A percentile compares a stretch with the other conserved stretches of the same genome.
Evolutionary conservation across 2,797 vertebrate genomes (phyloP).

Genomic region (Sebastolobus alascanus): DNA sequence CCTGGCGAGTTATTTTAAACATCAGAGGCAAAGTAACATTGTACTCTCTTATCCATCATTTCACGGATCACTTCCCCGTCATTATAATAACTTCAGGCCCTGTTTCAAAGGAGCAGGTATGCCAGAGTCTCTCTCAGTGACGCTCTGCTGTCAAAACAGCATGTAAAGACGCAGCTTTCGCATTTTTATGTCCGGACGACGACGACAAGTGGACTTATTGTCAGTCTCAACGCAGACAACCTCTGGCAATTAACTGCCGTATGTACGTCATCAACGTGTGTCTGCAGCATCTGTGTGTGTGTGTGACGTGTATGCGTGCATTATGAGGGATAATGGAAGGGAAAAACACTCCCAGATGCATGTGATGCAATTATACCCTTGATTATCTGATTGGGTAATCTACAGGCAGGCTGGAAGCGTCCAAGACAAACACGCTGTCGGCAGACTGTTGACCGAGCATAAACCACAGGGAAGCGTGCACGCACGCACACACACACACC

Average conservation of each 20-base stretch:
- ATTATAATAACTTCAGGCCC: slow-evolving; percentile 32
- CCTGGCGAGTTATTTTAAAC: slow-evolving; percentile 36
- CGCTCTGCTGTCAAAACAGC: slow-evolving; percentile 8
- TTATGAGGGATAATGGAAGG: slow-evolving; percentile 75
- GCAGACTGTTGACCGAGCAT: slow-evolving; percentile 70
- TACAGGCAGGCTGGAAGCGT: slow-evolving; percentile 67
- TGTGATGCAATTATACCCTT: slow-evolving; percentile 78
- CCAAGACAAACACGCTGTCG: slow-evolving; percentile 76
- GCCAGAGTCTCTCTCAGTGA: slow-evolving; percentile 9
- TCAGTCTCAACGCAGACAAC: slow-evolving; percentile 41
- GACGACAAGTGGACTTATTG: slow-evolving; percentile 18
- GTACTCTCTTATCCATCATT: slow-evolving; percentile 35
- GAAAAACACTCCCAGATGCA: slow-evolving; percentile 82
- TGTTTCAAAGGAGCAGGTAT: slow-evolving; percentile 41
- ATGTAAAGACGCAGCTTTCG: slow-evolving; percentile 16
- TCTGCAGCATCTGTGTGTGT: slow-evolving; percentile 38
- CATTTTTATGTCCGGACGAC: slow-evolving; percentile 34
- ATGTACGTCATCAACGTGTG: slow-evolving; percentile 50
- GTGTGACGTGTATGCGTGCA: slow-evolving; percentile 43
- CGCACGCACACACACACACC: slow-evolving; percentile 23
- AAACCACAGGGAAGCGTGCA: slow-evolving; percentile 48
- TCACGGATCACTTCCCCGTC: slow-evolving; percentile 29
- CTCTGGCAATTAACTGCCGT: slow-evolving; percentile 56
- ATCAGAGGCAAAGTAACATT: slow-evolving; percentile 38
- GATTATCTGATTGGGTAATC: slow-evolving; percentile 83